Percentiles rank a stretch among this genome's conserved stretches.
Conservation (phyloP, 2,113 vertebrate species). For the Solea solea region DNA sequence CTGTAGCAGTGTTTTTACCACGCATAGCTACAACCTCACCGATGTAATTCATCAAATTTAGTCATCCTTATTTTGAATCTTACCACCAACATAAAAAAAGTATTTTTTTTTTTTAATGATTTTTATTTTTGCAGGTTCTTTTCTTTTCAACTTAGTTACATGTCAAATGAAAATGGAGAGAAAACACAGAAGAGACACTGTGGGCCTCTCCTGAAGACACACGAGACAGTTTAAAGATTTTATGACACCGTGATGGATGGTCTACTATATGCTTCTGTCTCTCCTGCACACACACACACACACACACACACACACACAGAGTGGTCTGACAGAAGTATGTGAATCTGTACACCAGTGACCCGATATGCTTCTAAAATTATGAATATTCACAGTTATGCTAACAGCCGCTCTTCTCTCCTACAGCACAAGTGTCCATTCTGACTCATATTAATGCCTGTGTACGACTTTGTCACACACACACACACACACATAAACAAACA, state of each 20-base stretch:
- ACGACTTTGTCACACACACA: conserved; percentile 36
- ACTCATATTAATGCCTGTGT: conserved; percentile 66
- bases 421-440: conserved; percentile 64
- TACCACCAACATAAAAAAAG: no score
- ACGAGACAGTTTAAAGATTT: conserved; percentile 2
- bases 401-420: conserved; percentile 61
- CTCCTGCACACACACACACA: not conserved
- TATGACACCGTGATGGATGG: conserved; percentile 14
- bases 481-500: conserved; percentile 5
- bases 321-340: conserved; percentile 45
- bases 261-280: not conserved
- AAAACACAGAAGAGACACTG: not conserved
- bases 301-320: conserved; percentile 14
- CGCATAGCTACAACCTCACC: no score
- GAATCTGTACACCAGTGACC: conserved; percentile 53
- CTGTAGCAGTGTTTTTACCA: no score
- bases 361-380: conserved; percentile 65
- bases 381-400: conserved; percentile 75
- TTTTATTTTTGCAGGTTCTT: no score
- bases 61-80: no score
- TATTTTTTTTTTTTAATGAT: no score
- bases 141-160: no score
- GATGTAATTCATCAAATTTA: no score
- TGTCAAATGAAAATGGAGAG: not conserved
- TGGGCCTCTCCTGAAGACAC: not conserved